Conservation (phyloP, 2,113 vertebrate species). For the Sprattus sprattus region DNA sequence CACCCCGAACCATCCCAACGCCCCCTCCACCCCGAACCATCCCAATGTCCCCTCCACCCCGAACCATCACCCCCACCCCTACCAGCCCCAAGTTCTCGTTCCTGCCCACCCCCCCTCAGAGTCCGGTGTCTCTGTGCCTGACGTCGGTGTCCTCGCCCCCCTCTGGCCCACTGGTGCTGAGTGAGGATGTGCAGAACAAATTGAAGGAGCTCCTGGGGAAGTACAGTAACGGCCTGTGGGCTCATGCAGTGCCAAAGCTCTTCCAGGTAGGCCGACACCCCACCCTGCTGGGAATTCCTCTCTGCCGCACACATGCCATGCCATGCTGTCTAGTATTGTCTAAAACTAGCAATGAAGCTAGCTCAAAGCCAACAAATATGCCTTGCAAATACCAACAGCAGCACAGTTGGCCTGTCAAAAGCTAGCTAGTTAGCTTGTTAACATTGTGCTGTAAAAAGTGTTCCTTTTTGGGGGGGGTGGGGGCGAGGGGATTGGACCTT, state of each 20-base stretch:
- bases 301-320: no score
- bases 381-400: no score
- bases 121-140: conserved; percentile 19
- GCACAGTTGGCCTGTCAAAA: no score
- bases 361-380: no score
- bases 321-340: background rate
- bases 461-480: no score
- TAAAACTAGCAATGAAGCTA: no score
- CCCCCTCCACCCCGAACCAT: background rate
- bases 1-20: background rate
- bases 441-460: no score
- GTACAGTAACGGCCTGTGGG: conserved; percentile 86
- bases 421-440: no score
- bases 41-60: background rate
- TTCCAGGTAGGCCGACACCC: conserved; percentile 54
- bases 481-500: no score
- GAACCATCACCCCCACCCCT: conserved; percentile 20
- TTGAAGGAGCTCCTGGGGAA: conserved; percentile 79
- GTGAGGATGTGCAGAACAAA: conserved; percentile 72
- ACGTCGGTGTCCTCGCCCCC: background rate
- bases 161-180: background rate
- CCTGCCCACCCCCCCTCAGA: conserved; percentile 14
- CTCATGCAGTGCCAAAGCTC: conserved; percentile 82
- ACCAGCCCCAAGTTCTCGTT: conserved; percentile 20
- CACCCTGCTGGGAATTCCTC: no score